Evolutionary conservation across 2,888 invertebrate species (phyloP).

Genomic region (Corbicula japonica): DNA sequence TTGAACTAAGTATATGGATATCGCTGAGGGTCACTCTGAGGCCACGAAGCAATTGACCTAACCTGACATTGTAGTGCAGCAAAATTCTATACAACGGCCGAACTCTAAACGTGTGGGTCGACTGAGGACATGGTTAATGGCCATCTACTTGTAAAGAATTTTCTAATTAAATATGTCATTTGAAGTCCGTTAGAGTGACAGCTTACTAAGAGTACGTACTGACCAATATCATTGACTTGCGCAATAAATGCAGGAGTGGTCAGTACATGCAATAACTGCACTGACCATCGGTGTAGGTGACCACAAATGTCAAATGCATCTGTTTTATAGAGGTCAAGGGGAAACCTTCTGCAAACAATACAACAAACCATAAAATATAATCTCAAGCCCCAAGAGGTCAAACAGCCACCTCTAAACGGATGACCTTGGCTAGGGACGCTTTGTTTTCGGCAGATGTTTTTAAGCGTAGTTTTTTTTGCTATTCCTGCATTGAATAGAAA

Average conservation of each 20-base stretch:
- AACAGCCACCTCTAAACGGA: too few relatives aligned
- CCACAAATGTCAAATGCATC: constrained; percentile 22
- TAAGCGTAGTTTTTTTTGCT: too few relatives aligned
- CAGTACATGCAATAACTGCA: constrained; percentile 1
- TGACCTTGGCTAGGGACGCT: too few relatives aligned
- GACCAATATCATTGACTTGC: constrained; percentile 19
- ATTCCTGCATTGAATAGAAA: too few relatives aligned
- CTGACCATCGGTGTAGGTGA: background rate
- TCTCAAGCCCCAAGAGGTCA: too few relatives aligned
- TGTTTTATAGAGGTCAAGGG: constrained; percentile 35
- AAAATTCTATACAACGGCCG: constrained; percentile 18
- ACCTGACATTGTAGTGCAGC: constrained; percentile 28
- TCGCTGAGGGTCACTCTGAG: constrained; percentile 49
- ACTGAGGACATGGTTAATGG: constrained; percentile 47
- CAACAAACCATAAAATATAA: too few relatives aligned
- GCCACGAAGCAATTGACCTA: constrained; percentile 64
- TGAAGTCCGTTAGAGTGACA: too few relatives aligned
- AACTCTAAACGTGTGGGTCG: constrained; percentile 43
- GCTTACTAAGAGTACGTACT: constrained; percentile 14
- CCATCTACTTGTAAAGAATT: too few relatives aligned
- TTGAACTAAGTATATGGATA: constrained; percentile 35
- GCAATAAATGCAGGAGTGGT: constrained; percentile 10
- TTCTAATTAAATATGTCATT: too few relatives aligned
- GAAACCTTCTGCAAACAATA: too few relatives aligned
- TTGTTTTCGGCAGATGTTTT: too few relatives aligned